These are phyloP conservation scores for Drosophila neoperkinsi DNA, from an alignment of 2,888 invertebrate genomes.

Conservation along the genomic window DNA sequence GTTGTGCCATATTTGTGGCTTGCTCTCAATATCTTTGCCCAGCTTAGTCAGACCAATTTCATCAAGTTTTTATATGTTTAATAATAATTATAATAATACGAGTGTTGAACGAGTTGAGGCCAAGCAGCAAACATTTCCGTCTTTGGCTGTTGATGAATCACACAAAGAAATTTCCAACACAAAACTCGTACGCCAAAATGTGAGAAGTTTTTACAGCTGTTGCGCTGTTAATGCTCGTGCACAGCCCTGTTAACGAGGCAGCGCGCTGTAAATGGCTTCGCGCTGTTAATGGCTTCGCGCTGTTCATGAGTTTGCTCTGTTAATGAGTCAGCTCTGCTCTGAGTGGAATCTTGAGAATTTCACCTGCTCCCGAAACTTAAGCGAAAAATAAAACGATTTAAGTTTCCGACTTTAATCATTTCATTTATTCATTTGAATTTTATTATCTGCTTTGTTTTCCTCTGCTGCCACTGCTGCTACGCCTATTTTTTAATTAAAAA, in stretches of 20 bases:
- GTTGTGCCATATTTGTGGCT: conserved; percentile 19
- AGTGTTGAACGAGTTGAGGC: conserved; percentile 2
- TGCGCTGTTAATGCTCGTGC: not conserved
- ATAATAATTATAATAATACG: conserved; percentile 30
- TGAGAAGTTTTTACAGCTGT: conserved; percentile 38
- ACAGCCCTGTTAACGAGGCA: not conserved
- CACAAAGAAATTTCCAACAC: conserved; percentile 23
- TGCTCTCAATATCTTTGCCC: conserved; percentile 9
- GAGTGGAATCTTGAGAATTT: conserved; percentile 20
- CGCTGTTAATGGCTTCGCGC: conserved; percentile 35
- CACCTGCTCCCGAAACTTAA: conserved; percentile 24
- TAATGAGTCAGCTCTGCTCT: conserved; percentile 29
- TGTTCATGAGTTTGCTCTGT: conserved; percentile 24
- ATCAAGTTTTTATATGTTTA: conserved; percentile 18
- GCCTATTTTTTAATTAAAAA: conserved; percentile 54
- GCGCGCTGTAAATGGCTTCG: not conserved
- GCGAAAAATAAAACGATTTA: not conserved
- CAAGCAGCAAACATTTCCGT: conserved; percentile 28
- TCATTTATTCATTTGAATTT: conserved; percentile 23
- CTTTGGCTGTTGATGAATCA: conserved; percentile 45
- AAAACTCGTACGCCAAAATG: conserved; percentile 7
- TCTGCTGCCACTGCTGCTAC: not conserved
- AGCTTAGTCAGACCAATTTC: conserved; percentile 47
- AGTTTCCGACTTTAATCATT: conserved; percentile 4
- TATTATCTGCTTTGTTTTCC: conserved; percentile 9